Base-by-base conservation (phyloP, 2,113 vertebrate species). In the Cranoglanis bouderius region DNA sequence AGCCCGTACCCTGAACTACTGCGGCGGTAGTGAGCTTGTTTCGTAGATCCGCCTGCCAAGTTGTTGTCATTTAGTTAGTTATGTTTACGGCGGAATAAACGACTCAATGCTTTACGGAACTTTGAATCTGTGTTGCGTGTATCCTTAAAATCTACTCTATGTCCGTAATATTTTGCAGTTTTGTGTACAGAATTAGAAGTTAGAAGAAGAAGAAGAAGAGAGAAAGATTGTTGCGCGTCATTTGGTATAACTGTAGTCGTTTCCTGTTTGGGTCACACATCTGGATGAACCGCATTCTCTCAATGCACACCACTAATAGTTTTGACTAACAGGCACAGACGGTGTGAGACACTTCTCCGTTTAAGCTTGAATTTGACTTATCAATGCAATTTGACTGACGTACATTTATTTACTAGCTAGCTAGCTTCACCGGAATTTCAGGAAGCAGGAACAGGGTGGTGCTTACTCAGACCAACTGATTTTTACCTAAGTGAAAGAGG, bases 161-260 rank as follows among this genome's bases (percentile, higher is more conserved):
- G 9, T 14, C 2, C 18, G 53, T 55, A 19, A 55, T 55, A 9
- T 57, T 0, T 4, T 65, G 26, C 12, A 26, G 35, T 51, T 65
- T 57, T 12, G 16, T 57, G 9, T n/a, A 40, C 14, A 2, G 6
- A 16, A 14, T 12, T 26, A 55, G 40, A 67, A 61, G 46, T 74
- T 87, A 9, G 4, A 6, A 6, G 43, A 6, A 46, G 46, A 46
- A 46, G 7, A 49, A 9, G 0, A 9, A 12, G 32, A 51, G 72
- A 46, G 90, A 61, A 82, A 82, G 81, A 38, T 87, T 89, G 91
- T 89, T 46, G 13, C 46, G 24, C 3, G 43, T 51, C 21, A 67
- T 81, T 57, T 72, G 21, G 2, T 38, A 10, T 26, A 49, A 61
- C 57, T 46, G 84, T 16, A 49, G 61, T 29, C 61, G 26, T 8